These are phyloP conservation scores for Morone saxatilis DNA, from an alignment of 2,113 vertebrate species.

Conservation along the genomic window DNA sequence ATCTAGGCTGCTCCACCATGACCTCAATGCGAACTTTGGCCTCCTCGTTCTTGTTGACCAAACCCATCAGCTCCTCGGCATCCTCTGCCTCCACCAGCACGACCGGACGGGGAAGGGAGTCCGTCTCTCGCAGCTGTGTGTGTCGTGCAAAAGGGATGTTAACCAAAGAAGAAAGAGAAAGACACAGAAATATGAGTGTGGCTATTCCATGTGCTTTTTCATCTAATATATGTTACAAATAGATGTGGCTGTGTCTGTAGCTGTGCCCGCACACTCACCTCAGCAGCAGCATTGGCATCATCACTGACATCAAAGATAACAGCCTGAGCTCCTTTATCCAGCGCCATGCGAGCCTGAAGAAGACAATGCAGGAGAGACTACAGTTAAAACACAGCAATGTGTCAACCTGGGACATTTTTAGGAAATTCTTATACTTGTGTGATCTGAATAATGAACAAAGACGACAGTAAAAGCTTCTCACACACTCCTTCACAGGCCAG, in stretches of 20 bases:
- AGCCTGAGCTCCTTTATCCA: slow-evolving; percentile 93
- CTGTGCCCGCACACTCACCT: slow-evolving; percentile 84
- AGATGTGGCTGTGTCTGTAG: too few relatives aligned
- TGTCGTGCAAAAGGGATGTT: neutral
- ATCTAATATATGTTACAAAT: neutral
- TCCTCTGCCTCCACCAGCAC: slow-evolving; percentile 91
- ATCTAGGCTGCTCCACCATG: slow-evolving; percentile 85
- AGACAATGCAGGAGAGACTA: slow-evolving; percentile 23
- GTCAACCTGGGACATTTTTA: neutral
- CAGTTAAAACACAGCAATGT: neutral
- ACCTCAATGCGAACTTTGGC: slow-evolving; percentile 93
- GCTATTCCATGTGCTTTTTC: neutral
- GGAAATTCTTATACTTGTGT: neutral
- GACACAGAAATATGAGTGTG: neutral
- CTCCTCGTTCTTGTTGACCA: slow-evolving; percentile 97
- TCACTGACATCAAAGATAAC: slow-evolving; percentile 97
- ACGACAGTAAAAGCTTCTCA: neutral
- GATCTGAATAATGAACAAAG: neutral
- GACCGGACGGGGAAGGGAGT: slow-evolving; percentile 90
- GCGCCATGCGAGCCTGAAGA: slow-evolving; percentile 92
- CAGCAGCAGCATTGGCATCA: slow-evolving; percentile 88
- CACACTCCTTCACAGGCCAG: neutral
- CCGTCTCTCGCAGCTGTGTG: slow-evolving; percentile 87
- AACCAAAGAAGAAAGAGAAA: neutral
- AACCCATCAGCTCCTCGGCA: slow-evolving; percentile 92